These are phyloP conservation scores for Merops nubicus DNA, from an alignment of 2,113 vertebrate species.

Conservation along the genomic window DNA sequence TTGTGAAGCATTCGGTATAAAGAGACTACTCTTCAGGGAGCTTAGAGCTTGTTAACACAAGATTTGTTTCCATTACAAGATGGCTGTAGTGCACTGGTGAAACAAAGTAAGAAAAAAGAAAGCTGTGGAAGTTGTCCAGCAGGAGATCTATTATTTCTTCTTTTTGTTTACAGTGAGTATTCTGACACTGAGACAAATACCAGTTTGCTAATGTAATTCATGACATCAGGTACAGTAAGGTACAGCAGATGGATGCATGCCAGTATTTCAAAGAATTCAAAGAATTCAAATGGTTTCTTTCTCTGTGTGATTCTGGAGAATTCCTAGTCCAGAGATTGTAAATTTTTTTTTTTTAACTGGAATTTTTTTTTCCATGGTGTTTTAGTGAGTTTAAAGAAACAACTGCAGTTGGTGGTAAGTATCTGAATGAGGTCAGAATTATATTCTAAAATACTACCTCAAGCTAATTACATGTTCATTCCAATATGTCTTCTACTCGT, in stretches of 20 bases:
- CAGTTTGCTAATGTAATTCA: neutral
- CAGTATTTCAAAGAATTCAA: neutral
- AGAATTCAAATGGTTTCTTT: neutral
- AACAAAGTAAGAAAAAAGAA: too few relatives aligned
- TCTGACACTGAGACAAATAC: neutral
- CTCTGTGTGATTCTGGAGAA: neutral
- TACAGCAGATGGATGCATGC: neutral
- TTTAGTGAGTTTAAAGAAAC: neutral
- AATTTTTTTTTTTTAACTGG: neutral
- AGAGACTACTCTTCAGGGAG: neutral
- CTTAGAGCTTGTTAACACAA: neutral
- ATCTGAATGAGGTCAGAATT: neutral
- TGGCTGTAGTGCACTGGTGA: neutral
- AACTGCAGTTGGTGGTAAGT: neutral
- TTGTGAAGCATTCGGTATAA: neutral
- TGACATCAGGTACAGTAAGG: neutral
- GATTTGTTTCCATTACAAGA: neutral
- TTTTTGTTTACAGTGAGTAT: neutral
- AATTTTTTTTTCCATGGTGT: neutral
- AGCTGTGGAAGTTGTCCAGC: neutral
- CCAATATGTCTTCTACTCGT: neutral
- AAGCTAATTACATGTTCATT: neutral
- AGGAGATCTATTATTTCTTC: neutral
- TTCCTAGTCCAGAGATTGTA: neutral
- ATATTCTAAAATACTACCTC: neutral